Evolutionary conservation across 2,113 vertebrate genomes (phyloP), one percentile per base, ranked within the genome.

Genomic region (Aviceda subcristata): DNA sequence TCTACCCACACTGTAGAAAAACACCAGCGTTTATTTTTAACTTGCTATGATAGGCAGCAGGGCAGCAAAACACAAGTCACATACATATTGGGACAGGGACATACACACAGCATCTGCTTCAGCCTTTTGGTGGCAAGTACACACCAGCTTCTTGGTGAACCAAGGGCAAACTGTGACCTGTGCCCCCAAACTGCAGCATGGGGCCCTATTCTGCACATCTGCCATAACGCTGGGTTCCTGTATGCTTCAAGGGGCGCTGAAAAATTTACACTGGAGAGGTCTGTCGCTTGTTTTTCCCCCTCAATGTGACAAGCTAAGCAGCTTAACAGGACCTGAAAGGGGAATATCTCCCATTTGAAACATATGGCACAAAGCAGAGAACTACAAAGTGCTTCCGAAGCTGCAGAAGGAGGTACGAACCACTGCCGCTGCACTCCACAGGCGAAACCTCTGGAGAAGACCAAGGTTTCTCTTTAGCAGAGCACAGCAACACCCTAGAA

Each of bases 11-110:
- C 59, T 48, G 48, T 8, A 92, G 76, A 90, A 89, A 94, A 92
- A 63, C 88, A 86, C 16, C 60, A 78, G 29, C 22, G 76, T 38
- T 50, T 91, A 94, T 96, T 97, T 97, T 97, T 92, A 97, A 81
- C 83, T 89, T 86, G 88, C 43, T 94, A 45, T 53, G 64, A 60
- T 9, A 87, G 43, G 60, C 91, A 91, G 64, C 3, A 1, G 59
- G 26, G 36, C 83, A 92, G 41, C 15, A 93, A 71, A 92, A 80
- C 45, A 32, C 9, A 87, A 88, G 32, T 12, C 72, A 36, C 38
- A 15, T 24, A 53, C 21, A 5, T 20, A 62, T 2, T 24, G 38
- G 45, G 79, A 86, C 22, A 34, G 59, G 34, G 36, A n/a, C 27
- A 79, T 29, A 50, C 9, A 62, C 34, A 55, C 1, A 41, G 51